Percentiles rank a stretch among this genome's conserved stretches.
Evolutionary conservation across 1,140 invertebrate species (phyloP).

Genomic region (Arion vulgaris): DNA sequence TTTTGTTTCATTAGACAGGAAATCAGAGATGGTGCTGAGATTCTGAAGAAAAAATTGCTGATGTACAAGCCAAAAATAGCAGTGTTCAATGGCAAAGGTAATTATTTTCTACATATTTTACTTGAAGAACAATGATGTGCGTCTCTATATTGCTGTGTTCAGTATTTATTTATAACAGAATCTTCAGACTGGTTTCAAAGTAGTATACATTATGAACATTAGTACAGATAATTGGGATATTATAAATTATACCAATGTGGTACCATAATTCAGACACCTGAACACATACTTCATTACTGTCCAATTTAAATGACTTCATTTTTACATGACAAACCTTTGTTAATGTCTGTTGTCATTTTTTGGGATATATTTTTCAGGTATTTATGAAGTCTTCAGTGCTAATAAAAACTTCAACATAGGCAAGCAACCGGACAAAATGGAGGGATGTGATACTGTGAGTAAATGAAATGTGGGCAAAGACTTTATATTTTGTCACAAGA

Average conservation of each 20-base stretch:
- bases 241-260: too few relatives aligned
- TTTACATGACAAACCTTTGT: too few relatives aligned
- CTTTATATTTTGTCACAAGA: too few relatives aligned
- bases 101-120: neutral
- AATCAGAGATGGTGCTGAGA: slow-evolving; percentile 95
- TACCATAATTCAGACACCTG: too few relatives aligned
- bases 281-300: too few relatives aligned
- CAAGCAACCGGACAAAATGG: slow-evolving; percentile 91
- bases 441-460: slow-evolving; percentile 93
- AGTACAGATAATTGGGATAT: too few relatives aligned
- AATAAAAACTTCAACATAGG: slow-evolving; percentile 98
- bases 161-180: neutral
- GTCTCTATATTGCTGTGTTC: neutral
- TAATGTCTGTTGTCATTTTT: too few relatives aligned
- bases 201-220: too few relatives aligned
- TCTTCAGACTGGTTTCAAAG: too few relatives aligned
- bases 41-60: slow-evolving; percentile 91
- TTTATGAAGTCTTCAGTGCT: slow-evolving; percentile 97
- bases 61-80: slow-evolving; percentile 96
- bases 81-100: slow-evolving; percentile 96
- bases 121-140: too few relatives aligned
- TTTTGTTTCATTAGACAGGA: slow-evolving; percentile 81
- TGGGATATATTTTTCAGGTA: slow-evolving; percentile 72
- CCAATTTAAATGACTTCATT: too few relatives aligned
- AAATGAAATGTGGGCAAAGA: too few relatives aligned